Evolutionary conservation across 2,113 vertebrate species (phyloP).

Genomic region (Cettia cetti): DNA sequence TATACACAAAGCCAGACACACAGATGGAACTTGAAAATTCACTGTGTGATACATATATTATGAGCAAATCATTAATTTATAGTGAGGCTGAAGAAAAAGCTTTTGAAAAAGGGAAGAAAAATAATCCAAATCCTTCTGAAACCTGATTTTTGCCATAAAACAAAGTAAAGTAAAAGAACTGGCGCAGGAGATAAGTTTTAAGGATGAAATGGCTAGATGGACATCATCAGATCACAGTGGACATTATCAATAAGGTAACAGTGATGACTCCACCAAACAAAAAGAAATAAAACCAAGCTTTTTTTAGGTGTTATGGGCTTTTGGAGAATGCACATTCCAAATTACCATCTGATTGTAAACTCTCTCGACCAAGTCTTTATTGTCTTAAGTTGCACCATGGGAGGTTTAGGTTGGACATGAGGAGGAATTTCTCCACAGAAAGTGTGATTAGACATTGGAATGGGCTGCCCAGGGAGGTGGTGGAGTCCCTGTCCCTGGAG

Average conservation of each 20-base stretch:
- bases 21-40: not conserved
- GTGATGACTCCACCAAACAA: not conserved
- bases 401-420: too few species aligned
- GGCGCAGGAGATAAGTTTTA: accelerated
- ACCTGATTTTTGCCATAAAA: not conserved
- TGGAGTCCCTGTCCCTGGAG: not conserved
- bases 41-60: accelerated
- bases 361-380: not conserved
- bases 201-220: not conserved
- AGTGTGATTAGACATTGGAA: not conserved
- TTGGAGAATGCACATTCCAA: not conserved
- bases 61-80: not conserved
- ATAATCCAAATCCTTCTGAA: not conserved
- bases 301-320: not conserved
- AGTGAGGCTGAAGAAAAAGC: not conserved
- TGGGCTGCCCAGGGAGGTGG: not conserved
- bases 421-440: not conserved
- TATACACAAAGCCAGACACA: not conserved
- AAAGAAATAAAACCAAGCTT: not conserved
- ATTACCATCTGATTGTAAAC: not conserved
- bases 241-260: not conserved
- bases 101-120: not conserved
- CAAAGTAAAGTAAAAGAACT: not conserved
- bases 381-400: not conserved
- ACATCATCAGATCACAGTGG: not conserved